Conservation (phyloP, 2,113 vertebrate genomes). For the Halichoerus grypus region DNA sequence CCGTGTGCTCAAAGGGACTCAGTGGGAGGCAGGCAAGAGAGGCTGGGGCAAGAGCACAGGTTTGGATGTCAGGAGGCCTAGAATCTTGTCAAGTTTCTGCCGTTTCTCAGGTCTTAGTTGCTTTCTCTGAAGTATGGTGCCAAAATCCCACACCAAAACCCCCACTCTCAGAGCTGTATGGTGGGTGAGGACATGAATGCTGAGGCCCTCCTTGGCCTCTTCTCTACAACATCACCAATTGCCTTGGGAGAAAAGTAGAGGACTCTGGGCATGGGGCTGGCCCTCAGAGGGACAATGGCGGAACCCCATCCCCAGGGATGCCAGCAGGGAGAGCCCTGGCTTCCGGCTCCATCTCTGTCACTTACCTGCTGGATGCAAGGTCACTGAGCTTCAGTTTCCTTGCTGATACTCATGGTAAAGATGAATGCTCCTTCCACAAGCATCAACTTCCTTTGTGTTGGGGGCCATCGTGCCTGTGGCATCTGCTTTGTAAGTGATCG, state of each 20-base stretch:
- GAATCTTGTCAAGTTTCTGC: background rate
- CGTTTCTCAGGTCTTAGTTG: background rate
- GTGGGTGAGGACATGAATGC: too few relatives aligned
- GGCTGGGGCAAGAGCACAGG: background rate
- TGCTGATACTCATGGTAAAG: background rate
- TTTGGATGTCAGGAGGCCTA: background rate
- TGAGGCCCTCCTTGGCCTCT: background rate
- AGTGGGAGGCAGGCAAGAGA: background rate
- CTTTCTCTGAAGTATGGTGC: background rate
- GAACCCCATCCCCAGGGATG: background rate
- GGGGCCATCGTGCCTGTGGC: accelerated
- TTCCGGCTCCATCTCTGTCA: background rate
- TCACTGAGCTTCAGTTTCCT: background rate
- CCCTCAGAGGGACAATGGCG: background rate
- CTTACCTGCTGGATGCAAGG: background rate
- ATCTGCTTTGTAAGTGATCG: background rate
- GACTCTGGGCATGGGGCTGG: background rate
- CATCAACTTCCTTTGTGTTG: background rate
- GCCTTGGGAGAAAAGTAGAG: background rate
- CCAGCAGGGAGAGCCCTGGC: background rate
- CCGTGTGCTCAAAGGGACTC: too few relatives aligned
- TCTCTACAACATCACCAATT: background rate
- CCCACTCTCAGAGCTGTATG: background rate
- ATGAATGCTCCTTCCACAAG: too few relatives aligned
- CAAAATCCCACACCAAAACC: background rate